Percentiles rank a stretch among this genome's conserved stretches.
Evolutionary conservation across 2,113 vertebrate genomes (phyloP).

Genomic region (Hemiscyllium ocellatum): DNA sequence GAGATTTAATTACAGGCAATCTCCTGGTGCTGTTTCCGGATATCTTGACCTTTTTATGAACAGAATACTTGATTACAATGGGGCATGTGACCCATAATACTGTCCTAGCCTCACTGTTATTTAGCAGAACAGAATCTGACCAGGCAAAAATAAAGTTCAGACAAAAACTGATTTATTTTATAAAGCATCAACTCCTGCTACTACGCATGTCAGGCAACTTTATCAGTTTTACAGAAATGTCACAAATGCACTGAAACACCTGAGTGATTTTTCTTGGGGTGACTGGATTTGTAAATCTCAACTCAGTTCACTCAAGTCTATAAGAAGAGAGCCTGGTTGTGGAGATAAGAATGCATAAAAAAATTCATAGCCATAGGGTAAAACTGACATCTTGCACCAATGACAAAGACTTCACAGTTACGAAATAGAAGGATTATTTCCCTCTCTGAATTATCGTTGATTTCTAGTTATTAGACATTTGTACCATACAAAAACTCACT

Average conservation of each 20-base stretch:
- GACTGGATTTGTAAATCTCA: background rate
- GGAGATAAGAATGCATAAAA: background rate
- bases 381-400: background rate
- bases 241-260: background rate
- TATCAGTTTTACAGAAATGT: background rate
- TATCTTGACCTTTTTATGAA: background rate
- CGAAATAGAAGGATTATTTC: background rate
- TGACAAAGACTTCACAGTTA: background rate
- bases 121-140: background rate
- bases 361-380: background rate
- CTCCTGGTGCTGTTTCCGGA: background rate
- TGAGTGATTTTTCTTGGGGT: background rate
- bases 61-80: background rate
- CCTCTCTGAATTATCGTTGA: conserved; percentile 3
- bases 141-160: background rate
- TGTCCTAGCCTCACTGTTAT: background rate
- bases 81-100: background rate
- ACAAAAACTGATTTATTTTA: background rate
- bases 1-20: background rate
- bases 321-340: background rate
- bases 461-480: conserved; percentile 4
- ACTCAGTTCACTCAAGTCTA: background rate
- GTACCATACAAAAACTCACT: background rate
- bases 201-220: background rate
- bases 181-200: background rate